Conservation (phyloP, 1,140 invertebrate genomes). For the Reticulitermes speratus region DNA sequence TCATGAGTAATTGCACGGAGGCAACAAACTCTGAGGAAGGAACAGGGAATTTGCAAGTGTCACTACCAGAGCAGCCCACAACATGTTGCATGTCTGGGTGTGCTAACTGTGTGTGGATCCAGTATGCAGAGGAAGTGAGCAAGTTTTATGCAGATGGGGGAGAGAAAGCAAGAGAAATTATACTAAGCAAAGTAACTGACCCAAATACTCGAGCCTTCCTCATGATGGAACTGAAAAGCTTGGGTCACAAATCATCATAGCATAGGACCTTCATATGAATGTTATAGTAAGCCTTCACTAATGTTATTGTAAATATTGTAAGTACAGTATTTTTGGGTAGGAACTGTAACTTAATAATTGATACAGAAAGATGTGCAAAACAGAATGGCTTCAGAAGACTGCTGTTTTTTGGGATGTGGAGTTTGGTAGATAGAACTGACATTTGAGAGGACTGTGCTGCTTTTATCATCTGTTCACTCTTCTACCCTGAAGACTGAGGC, state of each 20-base stretch:
- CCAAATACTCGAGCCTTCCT: slow-evolving; percentile 79
- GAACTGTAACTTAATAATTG: neutral
- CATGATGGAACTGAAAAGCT: slow-evolving; percentile 62
- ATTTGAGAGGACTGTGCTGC: no score
- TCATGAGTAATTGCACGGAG: neutral
- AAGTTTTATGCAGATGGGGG: slow-evolving; percentile 65
- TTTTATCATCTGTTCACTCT: no score
- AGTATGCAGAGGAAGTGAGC: slow-evolving; percentile 81
- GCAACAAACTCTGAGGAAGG: neutral
- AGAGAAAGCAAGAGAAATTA: slow-evolving; percentile 65
- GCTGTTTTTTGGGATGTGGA: no score
- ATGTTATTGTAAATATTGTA: no score
- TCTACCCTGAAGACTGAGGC: no score
- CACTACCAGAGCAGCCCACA: slow-evolving; percentile 64
- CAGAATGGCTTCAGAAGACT: no score
- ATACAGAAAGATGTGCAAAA: neutral
- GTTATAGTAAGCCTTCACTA: no score
- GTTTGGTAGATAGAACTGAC: no score
- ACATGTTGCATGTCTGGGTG: slow-evolving; percentile 93
- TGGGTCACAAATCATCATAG: neutral
- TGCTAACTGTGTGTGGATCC: slow-evolving; percentile 91
- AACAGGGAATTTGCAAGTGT: slow-evolving; percentile 37
- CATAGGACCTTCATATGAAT: neutral
- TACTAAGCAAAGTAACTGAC: slow-evolving; percentile 77
- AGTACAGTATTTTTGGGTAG: neutral